phyloP scores from a whole-genome alignment of 2,113 vertebrate species.

The Vombatus ursinus region DNA sequence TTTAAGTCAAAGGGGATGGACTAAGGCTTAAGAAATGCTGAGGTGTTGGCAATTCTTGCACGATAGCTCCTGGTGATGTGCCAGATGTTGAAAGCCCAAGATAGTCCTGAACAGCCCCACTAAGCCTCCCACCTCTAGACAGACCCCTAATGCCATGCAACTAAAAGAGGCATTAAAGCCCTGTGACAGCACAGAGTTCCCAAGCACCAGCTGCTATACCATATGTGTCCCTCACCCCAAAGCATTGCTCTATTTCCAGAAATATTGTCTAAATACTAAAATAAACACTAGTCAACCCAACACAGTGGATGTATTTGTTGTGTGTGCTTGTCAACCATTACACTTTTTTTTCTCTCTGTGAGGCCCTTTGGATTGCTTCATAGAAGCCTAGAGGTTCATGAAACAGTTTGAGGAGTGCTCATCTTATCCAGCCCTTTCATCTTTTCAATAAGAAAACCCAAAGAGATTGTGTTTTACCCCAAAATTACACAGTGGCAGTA shows the following conservation, averaged over 20 bases:
- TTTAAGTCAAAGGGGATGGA: not conserved
- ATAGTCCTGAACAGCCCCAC: not conserved
- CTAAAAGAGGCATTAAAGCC: not conserved
- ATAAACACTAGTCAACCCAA: not conserved
- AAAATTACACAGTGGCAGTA: not conserved
- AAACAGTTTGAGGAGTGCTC: not conserved
- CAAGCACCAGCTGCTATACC: not conserved
- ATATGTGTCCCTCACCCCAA: not conserved
- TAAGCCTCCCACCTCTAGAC: not conserved
- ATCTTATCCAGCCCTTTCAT: not conserved
- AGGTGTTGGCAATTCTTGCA: not conserved
- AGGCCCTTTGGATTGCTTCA: not conserved
- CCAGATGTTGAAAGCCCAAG: not conserved
- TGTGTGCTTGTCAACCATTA: not conserved
- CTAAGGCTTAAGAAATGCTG: not conserved
- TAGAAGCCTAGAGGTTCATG: not conserved
- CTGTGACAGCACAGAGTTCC: not conserved
- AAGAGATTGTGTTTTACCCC: not conserved
- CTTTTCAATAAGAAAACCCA: not conserved
- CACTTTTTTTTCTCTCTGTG: not conserved
- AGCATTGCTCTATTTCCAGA: not conserved
- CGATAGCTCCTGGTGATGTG: not conserved
- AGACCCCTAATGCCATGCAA: not conserved
- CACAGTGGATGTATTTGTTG: not conserved
- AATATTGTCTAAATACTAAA: not conserved